phyloP scores from a whole-genome alignment of 2,113 vertebrate genomes.

The Nicator chloris region DNA sequence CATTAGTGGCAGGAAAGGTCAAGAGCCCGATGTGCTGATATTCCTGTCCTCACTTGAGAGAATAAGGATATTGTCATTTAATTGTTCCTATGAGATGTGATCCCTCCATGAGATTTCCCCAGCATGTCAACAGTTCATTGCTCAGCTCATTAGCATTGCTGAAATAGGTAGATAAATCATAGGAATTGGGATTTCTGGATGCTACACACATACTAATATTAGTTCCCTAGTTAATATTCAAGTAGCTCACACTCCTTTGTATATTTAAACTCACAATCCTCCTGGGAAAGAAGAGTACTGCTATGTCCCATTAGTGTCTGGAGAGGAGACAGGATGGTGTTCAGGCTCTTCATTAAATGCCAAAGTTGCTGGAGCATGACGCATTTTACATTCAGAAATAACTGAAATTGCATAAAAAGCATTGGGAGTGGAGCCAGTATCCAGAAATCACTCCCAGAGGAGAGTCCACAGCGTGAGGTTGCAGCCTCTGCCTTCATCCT shows the following conservation, averaged over 20 bases:
- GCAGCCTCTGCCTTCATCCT: neutral
- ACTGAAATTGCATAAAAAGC: neutral
- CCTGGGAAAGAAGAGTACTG: neutral
- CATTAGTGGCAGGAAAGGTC: neutral
- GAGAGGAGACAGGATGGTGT: neutral
- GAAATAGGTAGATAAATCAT: neutral
- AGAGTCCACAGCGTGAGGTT: neutral
- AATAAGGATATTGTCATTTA: neutral
- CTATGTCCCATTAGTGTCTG: neutral
- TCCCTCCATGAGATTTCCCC: neutral
- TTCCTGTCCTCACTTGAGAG: neutral
- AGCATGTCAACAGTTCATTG: neutral
- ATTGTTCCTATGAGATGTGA: neutral
- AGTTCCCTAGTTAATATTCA: neutral
- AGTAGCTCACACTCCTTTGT: neutral
- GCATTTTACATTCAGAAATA: neutral
- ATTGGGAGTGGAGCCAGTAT: neutral
- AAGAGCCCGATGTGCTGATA: neutral
- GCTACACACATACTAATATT: neutral
- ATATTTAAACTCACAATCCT: neutral
- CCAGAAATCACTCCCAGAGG: neutral
- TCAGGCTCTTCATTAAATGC: neutral
- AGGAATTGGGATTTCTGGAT: neutral
- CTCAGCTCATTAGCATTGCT: neutral
- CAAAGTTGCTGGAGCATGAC: neutral